These are phyloP conservation scores for Lerema accius DNA, from an alignment of 1,140 invertebrate species.

Conservation along the genomic window DNA sequence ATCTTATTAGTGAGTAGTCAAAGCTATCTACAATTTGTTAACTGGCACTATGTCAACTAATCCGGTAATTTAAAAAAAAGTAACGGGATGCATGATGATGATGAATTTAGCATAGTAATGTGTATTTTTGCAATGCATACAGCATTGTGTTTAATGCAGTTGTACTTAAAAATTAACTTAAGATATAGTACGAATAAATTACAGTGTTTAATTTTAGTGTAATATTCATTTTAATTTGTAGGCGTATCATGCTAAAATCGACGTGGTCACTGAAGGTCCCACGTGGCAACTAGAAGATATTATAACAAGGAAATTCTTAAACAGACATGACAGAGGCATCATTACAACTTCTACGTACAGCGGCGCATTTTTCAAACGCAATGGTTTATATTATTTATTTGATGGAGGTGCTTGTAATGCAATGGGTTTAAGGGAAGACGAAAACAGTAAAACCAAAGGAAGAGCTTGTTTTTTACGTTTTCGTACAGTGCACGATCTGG, in stretches of 20 bases:
- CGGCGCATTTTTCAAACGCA: conserved; percentile 79
- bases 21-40: too few relatives aligned
- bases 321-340: conserved; percentile 76
- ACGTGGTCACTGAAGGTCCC: conserved; percentile 64
- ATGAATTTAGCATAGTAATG: too few relatives aligned
- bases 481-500: conserved; percentile 65
- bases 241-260: conserved; percentile 68
- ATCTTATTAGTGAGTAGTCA: too few relatives aligned
- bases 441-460: conserved; percentile 53
- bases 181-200: too few relatives aligned
- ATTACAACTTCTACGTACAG: conserved; percentile 80
- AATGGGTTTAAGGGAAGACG: conserved; percentile 78
- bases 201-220: too few relatives aligned
- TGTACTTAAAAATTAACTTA: too few relatives aligned
- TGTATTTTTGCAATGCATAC: too few relatives aligned
- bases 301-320: conserved; percentile 60
- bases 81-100: too few relatives aligned
- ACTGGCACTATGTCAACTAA: too few relatives aligned
- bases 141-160: too few relatives aligned
- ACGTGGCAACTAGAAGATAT: conserved; percentile 71
- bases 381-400: conserved; percentile 79
- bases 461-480: conserved; percentile 79
- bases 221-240: conserved; percentile 49
- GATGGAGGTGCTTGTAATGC: conserved; percentile 78
- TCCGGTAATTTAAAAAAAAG: too few relatives aligned